Base-by-base conservation (phyloP, 2,113 vertebrate genomes). In the Rallus limicola region DNA sequence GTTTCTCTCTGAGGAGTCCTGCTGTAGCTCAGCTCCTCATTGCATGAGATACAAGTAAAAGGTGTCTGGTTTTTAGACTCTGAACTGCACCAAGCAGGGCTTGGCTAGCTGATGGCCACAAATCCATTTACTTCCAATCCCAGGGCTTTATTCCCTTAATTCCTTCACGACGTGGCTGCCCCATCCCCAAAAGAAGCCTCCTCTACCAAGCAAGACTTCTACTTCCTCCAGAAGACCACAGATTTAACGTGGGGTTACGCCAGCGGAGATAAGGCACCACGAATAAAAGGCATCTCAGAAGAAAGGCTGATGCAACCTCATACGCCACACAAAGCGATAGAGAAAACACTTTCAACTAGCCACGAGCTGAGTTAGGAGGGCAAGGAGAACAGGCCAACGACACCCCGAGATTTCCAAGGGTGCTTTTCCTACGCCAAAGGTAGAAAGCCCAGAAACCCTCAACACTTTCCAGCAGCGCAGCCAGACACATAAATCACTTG, bases 41-140 rank as follows among this genome's bases (percentile, higher is more conserved):
- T 93, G 77, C 80, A 91, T 92, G 80, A 95, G 77, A 65, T 6
- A 50, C 42, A 84, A 53, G 65, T 91, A 86, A 86, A 86, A 65
- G 44, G 40, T 82, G 13, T 40, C 18, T 34, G 23, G 42, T 29
- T 65, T 88, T 81, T 18, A 83, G 36, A 69, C 38, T 28, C 2
- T 1, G 1, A 82, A 53, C 29, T 63, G 53, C 31, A 78, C 26
- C 9, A 34, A 92, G 75, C 16, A 69, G 56, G 26, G 48, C 59
- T 75, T 81, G 26, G 13, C 38, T 36, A n/a, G 11, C 36, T 12
- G 19, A 44, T 2, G 26, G 12, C 31, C 56, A 68, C n/a, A 70
- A 52, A 83, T 64, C 55, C 7, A 1, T 76, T 70, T 77, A 29
- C 15, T 33, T 71, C 40, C 29, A 91, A 2, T 24, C 26, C 23